These are phyloP conservation scores for Napeogenes sylphis DNA, from an alignment of 2,888 invertebrate genomes.

Conservation along the genomic window DNA sequence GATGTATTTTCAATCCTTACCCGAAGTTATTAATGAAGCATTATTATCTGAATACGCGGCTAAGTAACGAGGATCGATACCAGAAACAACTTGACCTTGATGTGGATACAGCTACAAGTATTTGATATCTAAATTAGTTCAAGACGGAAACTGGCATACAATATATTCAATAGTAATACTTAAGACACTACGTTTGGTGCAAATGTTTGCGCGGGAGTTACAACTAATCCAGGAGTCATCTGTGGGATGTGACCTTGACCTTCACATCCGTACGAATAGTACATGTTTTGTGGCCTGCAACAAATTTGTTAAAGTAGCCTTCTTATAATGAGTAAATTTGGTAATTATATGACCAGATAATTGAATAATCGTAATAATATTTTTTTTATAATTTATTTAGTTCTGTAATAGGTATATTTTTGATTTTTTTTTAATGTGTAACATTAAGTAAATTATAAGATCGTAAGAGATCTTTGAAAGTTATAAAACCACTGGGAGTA, in stretches of 20 bases:
- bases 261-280: background rate
- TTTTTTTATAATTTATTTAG: constrained; percentile 6
- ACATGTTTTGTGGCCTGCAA: constrained; percentile 1
- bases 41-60: constrained; percentile 48
- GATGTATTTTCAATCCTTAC: constrained; percentile 12
- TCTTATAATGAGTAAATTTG: too few relatives aligned
- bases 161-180: background rate
- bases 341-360: too few relatives aligned
- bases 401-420: constrained; percentile 14
- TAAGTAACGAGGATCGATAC: constrained; percentile 61
- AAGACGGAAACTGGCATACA: background rate
- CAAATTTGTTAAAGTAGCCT: too few relatives aligned
- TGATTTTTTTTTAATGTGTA: background rate
- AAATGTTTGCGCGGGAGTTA: constrained; percentile 1
- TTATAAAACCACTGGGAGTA: constrained; percentile 28
- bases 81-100: constrained; percentile 48
- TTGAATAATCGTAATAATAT: too few relatives aligned
- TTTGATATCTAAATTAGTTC: background rate
- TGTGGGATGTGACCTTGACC: background rate
- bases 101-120: constrained; percentile 36
- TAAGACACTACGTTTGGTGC: background rate
- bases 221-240: background rate
- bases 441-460: constrained; percentile 14
- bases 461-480: constrained; percentile 6
- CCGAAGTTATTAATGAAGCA: constrained; percentile 41